Evolutionary conservation across 2,113 vertebrate genomes (phyloP).

Genomic region (Melanotaenia duboulayi): DNA sequence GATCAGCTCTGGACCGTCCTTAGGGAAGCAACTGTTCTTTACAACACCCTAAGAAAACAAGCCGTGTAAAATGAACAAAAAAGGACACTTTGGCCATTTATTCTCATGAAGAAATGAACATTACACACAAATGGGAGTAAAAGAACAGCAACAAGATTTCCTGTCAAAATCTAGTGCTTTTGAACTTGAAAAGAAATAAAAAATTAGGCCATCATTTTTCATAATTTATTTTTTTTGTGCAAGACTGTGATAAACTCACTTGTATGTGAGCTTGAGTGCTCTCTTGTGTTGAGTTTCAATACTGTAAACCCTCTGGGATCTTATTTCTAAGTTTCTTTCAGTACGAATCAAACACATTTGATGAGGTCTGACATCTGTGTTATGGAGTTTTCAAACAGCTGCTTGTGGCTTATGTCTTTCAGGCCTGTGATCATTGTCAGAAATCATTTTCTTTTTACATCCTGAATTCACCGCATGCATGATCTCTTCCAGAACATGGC

Average conservation of each 20-base stretch:
- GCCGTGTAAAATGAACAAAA: conserved; percentile 13
- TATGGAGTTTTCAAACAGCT: conserved; percentile 14
- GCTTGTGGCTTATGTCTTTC: neutral
- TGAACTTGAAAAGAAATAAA: too few relatives aligned
- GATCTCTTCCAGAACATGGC: conserved; percentile 4
- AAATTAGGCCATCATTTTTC: too few relatives aligned
- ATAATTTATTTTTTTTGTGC: too few relatives aligned
- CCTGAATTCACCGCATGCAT: neutral
- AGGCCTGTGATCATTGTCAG: neutral
- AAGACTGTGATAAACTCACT: neutral
- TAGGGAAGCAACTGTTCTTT: neutral
- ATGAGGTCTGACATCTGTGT: neutral
- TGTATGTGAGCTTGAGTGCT: neutral
- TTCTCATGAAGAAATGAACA: neutral
- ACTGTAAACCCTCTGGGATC: neutral
- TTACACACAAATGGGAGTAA: too few relatives aligned
- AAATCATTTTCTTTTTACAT: neutral
- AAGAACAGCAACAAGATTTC: too few relatives aligned
- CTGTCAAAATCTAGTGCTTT: too few relatives aligned
- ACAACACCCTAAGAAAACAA: conserved; percentile 11
- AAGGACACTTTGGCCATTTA: neutral
- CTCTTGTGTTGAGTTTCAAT: neutral
- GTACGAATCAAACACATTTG: conserved; percentile 10
- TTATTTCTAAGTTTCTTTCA: too few relatives aligned
- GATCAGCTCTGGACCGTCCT: conserved; percentile 11